These are phyloP conservation scores for Diadumene lineata DNA, from an alignment of 92 coral and sea anemone genomes.

Conservation along the genomic window DNA sequence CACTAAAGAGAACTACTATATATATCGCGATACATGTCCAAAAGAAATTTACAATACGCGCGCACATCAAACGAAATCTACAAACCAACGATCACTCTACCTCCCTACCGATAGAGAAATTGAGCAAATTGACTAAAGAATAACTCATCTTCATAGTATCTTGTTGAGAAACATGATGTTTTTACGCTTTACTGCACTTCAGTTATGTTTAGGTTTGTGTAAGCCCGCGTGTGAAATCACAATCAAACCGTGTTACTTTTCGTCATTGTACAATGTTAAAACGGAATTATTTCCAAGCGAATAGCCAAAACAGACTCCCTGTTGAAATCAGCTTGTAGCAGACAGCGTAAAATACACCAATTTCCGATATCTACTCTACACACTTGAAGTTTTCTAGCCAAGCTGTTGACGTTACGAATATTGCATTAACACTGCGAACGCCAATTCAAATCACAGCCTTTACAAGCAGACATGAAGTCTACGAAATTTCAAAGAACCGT, in stretches of 20 bases:
- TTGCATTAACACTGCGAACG: neutral
- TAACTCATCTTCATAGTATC: constrained; percentile 1
- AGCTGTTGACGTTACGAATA: constrained; percentile 18
- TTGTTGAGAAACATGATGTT: constrained; percentile 14
- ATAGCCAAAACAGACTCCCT: constrained; percentile 5
- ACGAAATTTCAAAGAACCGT: neutral
- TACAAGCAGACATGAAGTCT: neutral
- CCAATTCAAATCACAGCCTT: constrained; percentile 1
- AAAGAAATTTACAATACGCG: neutral
- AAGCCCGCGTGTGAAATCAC: constrained; percentile 24
- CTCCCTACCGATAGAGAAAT: constrained; percentile 10
- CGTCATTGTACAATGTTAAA: neutral
- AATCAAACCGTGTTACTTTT: constrained; percentile 1
- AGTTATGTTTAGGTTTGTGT: constrained; percentile 19
- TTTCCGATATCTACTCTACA: constrained; percentile 11
- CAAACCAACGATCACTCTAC: constrained; percentile 1
- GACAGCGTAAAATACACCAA: constrained; percentile 13
- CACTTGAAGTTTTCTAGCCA: constrained; percentile 26
- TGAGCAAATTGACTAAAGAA: neutral
- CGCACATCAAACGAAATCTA: neutral
- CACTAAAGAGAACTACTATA: constrained; percentile 6
- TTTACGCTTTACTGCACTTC: constrained; percentile 33
- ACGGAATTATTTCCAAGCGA: constrained; percentile 2
- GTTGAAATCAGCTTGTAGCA: constrained; percentile 5
- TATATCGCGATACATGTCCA: constrained; percentile 6